phyloP scores from a whole-genome alignment of 2,113 vertebrate species.

The Prionailurus bengalensis region DNA sequence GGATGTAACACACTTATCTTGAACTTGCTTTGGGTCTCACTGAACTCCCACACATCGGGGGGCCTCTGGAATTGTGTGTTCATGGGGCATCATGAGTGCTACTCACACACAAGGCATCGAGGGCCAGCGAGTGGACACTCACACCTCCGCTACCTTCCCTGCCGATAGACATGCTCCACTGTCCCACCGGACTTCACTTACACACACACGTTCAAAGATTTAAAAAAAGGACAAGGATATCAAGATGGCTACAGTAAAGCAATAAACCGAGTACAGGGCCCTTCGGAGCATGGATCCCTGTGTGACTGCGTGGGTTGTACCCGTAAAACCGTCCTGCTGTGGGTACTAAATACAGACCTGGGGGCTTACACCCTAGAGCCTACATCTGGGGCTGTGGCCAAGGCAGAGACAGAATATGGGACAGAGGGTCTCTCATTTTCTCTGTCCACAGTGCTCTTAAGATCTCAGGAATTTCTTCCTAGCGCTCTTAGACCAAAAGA shows the following conservation, averaged over 20 bases:
- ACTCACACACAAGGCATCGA: fast-evolving
- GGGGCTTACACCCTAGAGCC: fast-evolving
- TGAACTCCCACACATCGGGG: fast-evolving
- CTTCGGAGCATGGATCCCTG: neutral
- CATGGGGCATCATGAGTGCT: fast-evolving
- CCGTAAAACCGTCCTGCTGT: neutral
- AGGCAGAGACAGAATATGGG: fast-evolving
- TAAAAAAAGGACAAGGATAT: neutral
- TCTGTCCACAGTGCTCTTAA: too few species aligned
- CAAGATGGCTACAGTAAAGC: neutral
- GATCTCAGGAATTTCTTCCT: neutral
- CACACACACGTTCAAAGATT: neutral
- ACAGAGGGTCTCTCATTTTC: fast-evolving
- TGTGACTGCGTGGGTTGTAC: neutral
- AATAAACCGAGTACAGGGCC: fast-evolving
- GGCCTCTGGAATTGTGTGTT: neutral
- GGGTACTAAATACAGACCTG: fast-evolving
- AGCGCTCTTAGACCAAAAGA: neutral
- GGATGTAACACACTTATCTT: fast-evolving
- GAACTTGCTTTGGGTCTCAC: neutral
- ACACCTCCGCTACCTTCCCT: fast-evolving
- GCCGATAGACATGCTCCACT: fast-evolving
- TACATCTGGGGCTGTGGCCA: too few species aligned
- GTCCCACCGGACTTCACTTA: fast-evolving
- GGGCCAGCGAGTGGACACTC: fast-evolving